Evolutionary conservation across 2,888 invertebrate species (phyloP).

Genomic region (Crocallis elinguaria): DNA sequence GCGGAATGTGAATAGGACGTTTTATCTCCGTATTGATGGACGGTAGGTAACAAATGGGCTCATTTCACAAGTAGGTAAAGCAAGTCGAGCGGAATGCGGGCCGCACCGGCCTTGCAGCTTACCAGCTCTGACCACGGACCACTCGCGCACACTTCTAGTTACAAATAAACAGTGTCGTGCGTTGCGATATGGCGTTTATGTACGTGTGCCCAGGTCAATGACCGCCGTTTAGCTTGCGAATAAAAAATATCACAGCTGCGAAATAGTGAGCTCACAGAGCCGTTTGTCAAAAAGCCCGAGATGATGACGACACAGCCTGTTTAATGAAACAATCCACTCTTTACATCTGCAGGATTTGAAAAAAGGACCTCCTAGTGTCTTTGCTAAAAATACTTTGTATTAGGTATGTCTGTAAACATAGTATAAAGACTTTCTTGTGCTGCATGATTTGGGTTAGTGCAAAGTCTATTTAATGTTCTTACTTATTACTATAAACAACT

Average conservation of each 20-base stretch:
- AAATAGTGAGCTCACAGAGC: conserved; percentile 6
- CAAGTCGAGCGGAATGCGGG: conserved; percentile 77
- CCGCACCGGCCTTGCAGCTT: conserved; percentile 77
- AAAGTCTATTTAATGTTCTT: too few species aligned
- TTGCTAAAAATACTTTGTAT: neutral
- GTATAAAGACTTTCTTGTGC: neutral
- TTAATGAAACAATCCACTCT: neutral
- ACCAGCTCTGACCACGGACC: conserved; percentile 80
- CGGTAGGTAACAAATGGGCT: conserved; percentile 66
- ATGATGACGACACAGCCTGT: conserved; percentile 12
- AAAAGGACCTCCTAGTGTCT: neutral
- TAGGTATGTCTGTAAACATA: neutral
- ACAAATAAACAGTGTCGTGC: conserved; percentile 59
- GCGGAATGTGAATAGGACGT: conserved; percentile 35
- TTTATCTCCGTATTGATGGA: conserved; percentile 52
- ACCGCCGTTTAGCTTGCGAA: conserved; percentile 47
- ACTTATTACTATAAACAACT: too few species aligned
- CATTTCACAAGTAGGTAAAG: conserved; percentile 72
- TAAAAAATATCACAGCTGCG: conserved; percentile 33
- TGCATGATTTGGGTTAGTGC: too few species aligned
- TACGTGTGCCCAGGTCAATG: conserved; percentile 54
- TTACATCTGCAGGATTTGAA: conserved; percentile 8
- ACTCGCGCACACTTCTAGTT: conserved; percentile 70
- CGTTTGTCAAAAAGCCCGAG: conserved; percentile 16
- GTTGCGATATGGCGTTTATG: conserved; percentile 52